A percentile compares a stretch with the other conserved stretches of the same genome.
These are phyloP conservation scores for Radopholus similis DNA, from an alignment of 1,140 invertebrate genomes.

Conservation along the genomic window DNA sequence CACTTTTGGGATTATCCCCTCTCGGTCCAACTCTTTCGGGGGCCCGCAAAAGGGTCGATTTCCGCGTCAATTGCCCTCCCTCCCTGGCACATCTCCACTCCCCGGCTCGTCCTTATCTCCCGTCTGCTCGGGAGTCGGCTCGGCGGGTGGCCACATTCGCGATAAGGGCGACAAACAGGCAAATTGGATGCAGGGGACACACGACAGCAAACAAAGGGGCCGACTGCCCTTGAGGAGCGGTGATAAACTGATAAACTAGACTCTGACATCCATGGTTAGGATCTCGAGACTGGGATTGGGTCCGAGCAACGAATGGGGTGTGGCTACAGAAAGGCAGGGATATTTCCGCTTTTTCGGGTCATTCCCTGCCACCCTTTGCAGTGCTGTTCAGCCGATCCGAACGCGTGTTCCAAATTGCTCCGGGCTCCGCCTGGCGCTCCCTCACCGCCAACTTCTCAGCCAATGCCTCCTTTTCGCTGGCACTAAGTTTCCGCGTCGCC, in stretches of 20 bases:
- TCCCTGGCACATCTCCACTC: neutral
- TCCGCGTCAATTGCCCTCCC: neutral
- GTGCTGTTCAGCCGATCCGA: neutral
- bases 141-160: neutral
- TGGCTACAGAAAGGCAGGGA: neutral
- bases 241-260: neutral
- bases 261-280: neutral
- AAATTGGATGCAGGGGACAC: too few relatives aligned
- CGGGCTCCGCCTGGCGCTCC: constrained; percentile 1
- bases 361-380: constrained; percentile 13
- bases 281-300: neutral
- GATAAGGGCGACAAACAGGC: neutral
- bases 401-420: constrained; percentile 4
- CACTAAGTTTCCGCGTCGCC: too few relatives aligned
- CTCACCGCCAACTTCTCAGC: neutral
- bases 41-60: too few relatives aligned
- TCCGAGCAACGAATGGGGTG: neutral
- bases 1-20: neutral
- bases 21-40: neutral
- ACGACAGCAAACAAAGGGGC: neutral
- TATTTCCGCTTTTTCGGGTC: neutral
- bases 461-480: constrained; percentile 1
- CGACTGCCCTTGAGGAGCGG: neutral
- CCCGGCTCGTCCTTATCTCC: neutral
- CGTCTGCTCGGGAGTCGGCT: neutral